These are phyloP conservation scores for Vicugna pacos DNA, from an alignment of 2,113 vertebrate genomes.

Conservation along the genomic window DNA sequence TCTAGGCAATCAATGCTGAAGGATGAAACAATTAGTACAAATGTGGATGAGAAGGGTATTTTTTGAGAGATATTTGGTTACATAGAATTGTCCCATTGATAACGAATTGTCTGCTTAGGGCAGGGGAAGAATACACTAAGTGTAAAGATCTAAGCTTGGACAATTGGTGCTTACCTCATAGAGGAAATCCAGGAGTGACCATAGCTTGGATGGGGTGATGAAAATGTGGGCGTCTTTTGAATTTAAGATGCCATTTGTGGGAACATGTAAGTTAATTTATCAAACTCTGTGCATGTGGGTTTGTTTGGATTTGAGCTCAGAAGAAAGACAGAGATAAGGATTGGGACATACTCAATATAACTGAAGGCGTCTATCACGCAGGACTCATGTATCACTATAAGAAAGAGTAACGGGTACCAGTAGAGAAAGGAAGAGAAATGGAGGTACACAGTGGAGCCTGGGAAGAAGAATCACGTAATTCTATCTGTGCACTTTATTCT, in stretches of 20 bases:
- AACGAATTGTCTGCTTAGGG: neutral
- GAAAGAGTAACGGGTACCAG: neutral
- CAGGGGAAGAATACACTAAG: neutral
- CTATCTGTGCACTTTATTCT: neutral
- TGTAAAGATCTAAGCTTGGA: neutral
- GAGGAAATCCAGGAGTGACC: neutral
- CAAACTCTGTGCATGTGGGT: neutral
- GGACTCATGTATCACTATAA: neutral
- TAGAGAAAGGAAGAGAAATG: neutral
- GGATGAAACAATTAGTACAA: neutral
- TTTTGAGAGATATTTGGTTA: neutral
- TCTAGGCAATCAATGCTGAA: neutral
- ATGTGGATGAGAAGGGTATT: neutral
- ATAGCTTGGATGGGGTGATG: fast-evolving
- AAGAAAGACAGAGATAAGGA: neutral
- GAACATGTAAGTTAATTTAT: neutral
- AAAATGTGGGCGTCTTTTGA: neutral
- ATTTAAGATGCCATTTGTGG: neutral
- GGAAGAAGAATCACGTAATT: neutral
- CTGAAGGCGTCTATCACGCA: neutral
- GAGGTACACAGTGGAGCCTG: neutral
- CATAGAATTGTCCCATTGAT: neutral
- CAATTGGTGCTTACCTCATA: neutral
- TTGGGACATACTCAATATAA: neutral
- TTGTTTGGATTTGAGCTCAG: neutral